These are phyloP conservation scores for Acanthosepion pharaonis DNA, from an alignment of 2,888 invertebrate genomes.

Conservation along the genomic window DNA sequence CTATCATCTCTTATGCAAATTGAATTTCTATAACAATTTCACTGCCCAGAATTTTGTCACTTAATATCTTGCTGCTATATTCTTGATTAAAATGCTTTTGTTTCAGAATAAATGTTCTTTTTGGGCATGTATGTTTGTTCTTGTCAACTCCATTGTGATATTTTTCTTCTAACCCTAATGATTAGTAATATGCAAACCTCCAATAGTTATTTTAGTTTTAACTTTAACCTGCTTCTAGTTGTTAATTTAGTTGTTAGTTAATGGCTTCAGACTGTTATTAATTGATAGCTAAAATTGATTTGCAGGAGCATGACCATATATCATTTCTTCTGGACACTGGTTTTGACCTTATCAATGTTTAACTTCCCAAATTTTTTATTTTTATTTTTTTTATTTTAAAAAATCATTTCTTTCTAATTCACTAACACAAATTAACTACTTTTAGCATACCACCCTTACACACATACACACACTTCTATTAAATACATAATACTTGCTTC, in stretches of 20 bases:
- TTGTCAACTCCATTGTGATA: too few relatives aligned
- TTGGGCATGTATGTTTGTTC: too few relatives aligned
- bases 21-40: background rate
- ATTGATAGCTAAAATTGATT: background rate
- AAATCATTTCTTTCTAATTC: background rate
- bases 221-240: background rate
- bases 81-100: background rate
- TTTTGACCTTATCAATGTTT: background rate
- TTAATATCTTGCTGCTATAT: background rate
- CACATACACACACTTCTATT: too few relatives aligned
- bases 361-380: too few relatives aligned
- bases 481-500: too few relatives aligned
- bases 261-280: background rate
- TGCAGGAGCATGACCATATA: too few relatives aligned
- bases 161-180: background rate
- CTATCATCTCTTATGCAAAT: background rate
- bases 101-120: background rate
- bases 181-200: background rate
- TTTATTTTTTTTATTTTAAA: background rate
- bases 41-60: background rate
- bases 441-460: background rate
- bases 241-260: too few relatives aligned
- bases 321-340: background rate
- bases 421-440: background rate
- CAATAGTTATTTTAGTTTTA: background rate